Evolutionary conservation across 2,797 vertebrate species (phyloP).

Genomic region (Acridotheres tristis): DNA sequence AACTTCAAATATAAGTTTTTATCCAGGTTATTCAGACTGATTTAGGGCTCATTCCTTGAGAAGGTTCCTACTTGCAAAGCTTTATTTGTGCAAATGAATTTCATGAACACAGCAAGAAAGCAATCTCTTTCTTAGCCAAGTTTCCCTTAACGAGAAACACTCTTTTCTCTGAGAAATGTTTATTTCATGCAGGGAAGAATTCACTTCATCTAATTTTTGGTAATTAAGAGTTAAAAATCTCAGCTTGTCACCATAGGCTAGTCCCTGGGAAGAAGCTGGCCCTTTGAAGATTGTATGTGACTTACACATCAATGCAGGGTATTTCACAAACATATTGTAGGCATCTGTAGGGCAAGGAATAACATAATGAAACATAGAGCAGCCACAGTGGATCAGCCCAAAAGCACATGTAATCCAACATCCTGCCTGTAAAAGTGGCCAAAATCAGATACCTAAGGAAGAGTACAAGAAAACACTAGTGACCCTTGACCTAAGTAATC

Average conservation of each 20-base stretch:
- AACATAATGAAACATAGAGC: not conserved
- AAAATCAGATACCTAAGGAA: not conserved
- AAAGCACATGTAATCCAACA: not conserved
- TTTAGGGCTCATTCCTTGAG: not conserved
- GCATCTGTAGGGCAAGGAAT: not conserved
- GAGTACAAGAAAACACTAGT: not conserved
- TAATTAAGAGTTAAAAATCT: conserved; percentile 9
- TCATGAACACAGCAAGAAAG: not conserved
- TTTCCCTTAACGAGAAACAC: not conserved
- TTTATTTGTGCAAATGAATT: not conserved
- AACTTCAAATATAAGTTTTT: not conserved
- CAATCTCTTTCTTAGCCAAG: not conserved
- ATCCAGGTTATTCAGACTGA: not conserved
- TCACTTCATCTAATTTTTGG: not conserved
- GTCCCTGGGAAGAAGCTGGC: not conserved
- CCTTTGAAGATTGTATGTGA: not conserved
- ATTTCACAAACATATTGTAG: not conserved
- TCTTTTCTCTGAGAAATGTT: not conserved
- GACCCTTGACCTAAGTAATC: not conserved
- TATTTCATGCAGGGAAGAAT: not conserved
- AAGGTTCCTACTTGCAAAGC: not conserved
- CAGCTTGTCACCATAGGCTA: not conserved
- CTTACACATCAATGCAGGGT: not conserved
- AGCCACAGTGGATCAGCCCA: not conserved
- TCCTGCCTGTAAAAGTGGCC: not conserved